A percentile compares a stretch with the other conserved stretches of the same genome.
Conservation (phyloP, 2,113 vertebrate genomes). For the Hystrix cristata region DNA sequence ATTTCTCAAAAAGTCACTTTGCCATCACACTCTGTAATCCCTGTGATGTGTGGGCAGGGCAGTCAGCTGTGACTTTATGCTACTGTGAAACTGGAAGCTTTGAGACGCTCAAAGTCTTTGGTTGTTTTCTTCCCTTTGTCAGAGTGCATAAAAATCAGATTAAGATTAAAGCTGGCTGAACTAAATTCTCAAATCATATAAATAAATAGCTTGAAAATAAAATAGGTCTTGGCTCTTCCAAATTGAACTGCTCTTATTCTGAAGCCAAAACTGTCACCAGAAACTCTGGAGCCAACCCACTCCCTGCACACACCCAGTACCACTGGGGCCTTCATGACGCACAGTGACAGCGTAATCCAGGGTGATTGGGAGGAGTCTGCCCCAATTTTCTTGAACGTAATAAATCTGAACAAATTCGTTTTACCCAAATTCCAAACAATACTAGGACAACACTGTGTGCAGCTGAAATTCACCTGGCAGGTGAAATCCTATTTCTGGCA, state of each 20-base stretch:
- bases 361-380: background rate
- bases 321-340: background rate
- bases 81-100: background rate
- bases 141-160: slow-evolving; percentile 5
- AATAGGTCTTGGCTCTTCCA: background rate
- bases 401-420: background rate
- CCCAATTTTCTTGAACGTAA: background rate
- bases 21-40: slow-evolving; percentile 29
- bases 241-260: background rate
- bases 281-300: background rate
- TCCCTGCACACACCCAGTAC: background rate
- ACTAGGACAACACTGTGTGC: background rate
- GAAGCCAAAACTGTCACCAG: background rate
- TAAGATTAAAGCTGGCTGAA: background rate
- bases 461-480: background rate
- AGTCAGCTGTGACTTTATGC: slow-evolving; percentile 37
- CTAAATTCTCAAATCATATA: background rate
- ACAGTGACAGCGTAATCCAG: background rate
- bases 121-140: background rate
- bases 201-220: slow-evolving; percentile 32
- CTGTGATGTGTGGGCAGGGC: background rate
- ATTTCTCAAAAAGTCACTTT: slow-evolving; percentile 67
- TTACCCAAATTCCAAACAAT: background rate
- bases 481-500: background rate
- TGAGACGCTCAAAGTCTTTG: background rate